Percentiles rank a stretch among this genome's conserved stretches.
phyloP scores from a whole-genome alignment of 2,113 vertebrate species.

The Melanostigma gelatinosum region DNA sequence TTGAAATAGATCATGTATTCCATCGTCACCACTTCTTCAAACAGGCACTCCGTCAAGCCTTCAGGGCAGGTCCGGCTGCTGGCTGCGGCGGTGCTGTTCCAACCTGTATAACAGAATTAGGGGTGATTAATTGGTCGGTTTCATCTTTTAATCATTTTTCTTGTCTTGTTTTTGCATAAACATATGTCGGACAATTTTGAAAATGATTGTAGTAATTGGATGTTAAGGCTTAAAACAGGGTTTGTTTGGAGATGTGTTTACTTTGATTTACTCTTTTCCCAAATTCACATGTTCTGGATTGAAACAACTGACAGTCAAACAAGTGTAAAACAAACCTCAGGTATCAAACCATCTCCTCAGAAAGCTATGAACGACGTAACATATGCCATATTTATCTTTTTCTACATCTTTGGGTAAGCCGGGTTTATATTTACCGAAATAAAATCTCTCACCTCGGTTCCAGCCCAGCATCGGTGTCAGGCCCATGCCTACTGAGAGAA shows the following conservation, averaged over 20 bases:
- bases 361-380: not conserved
- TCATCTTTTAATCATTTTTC: not conserved
- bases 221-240: not conserved
- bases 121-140: not conserved
- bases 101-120: slow-evolving; percentile 53
- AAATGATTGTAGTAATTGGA: not conserved
- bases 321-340: not conserved
- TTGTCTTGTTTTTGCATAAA: not conserved
- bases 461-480: slow-evolving; percentile 96
- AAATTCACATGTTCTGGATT: not conserved
- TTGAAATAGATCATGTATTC: slow-evolving; percentile 99
- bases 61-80: slow-evolving; percentile 59
- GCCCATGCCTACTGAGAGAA: slow-evolving; percentile 92
- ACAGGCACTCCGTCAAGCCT: slow-evolving; percentile 88
- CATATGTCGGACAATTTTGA: not conserved
- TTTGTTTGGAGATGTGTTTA: not conserved
- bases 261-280: not conserved
- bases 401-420: not conserved
- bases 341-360: not conserved
- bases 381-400: not conserved
- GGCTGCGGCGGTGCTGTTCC: not conserved
- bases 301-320: not conserved
- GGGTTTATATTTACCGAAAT: not conserved
- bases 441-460: slow-evolving; percentile 79
- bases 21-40: slow-evolving; percentile 92